phyloP scores from a whole-genome alignment of 2,113 vertebrate species.

The Takifugu bimaculatus region DNA sequence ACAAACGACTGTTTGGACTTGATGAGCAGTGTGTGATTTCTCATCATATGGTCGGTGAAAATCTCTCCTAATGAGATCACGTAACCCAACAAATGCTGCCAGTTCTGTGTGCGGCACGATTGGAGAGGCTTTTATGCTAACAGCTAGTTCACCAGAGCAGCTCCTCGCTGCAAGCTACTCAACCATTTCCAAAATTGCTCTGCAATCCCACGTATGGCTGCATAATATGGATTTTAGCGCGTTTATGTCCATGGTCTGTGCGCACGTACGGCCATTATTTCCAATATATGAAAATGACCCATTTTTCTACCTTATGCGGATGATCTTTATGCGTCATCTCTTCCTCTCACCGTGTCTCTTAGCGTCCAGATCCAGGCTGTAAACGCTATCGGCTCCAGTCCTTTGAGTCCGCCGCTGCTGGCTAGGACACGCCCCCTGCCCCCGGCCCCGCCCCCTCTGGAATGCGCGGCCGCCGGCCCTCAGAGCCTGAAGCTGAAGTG shows the following conservation, averaged over 20 bases:
- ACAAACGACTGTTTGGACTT: no score
- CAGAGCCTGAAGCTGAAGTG: constrained; percentile 98
- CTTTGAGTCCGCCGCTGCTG: constrained; percentile 82
- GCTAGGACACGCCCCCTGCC: constrained; percentile 89
- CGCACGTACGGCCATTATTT: neutral
- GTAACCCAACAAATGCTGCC: no score
- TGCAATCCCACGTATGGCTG: constrained; percentile 1
- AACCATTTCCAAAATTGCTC: constrained; percentile 15
- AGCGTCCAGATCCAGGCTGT: constrained; percentile 90
- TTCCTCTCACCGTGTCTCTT: neutral
- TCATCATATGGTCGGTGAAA: no score
- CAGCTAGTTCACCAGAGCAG: neutral
- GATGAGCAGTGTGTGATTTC: no score
- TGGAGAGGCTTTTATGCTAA: constrained; percentile 6
- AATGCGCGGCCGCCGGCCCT: constrained; percentile 90
- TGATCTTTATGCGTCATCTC: neutral
- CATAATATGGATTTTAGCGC: neutral
- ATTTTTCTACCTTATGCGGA: no score
- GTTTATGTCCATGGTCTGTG: no score
- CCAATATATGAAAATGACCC: neutral
- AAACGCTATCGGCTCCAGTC: constrained; percentile 89
- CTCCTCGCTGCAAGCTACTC: constrained; percentile 18
- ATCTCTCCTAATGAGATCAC: no score
- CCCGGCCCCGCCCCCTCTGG: constrained; percentile 87
- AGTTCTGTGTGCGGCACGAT: neutral